phyloP scores from a whole-genome alignment of 2,113 vertebrate species.

The Grammomys surdaster region DNA sequence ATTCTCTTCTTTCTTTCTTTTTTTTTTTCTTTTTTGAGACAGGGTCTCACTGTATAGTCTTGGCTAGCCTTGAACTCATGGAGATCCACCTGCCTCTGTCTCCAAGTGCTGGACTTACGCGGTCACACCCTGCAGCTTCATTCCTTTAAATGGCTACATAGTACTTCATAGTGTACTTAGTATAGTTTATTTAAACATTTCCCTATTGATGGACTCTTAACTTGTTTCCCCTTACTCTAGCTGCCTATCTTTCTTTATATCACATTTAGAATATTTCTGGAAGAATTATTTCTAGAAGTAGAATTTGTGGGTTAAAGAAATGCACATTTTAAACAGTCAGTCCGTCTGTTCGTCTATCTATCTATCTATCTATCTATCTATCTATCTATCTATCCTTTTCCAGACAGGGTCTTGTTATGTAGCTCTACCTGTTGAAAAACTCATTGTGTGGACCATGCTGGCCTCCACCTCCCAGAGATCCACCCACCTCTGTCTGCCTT shows the following conservation, averaged over 20 bases:
- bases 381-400: not conserved
- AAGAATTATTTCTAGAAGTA: not conserved
- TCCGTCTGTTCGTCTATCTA: no score
- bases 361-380: no score
- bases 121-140: not conserved
- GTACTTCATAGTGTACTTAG: not conserved
- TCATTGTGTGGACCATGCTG: not conserved
- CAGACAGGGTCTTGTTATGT: not conserved
- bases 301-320: not conserved
- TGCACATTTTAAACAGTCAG: not conserved
- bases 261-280: not conserved
- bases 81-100: not conserved
- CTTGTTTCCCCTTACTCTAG: not conserved
- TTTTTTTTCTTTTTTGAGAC: not conserved
- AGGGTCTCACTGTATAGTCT: not conserved
- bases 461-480: not conserved
- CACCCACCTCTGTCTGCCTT: not conserved
- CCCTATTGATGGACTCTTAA: not conserved
- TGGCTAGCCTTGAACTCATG: not conserved
- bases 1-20: not conserved
- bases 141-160: not conserved
- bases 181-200: constrained; percentile 9
- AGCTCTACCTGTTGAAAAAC: not conserved
- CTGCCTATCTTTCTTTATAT: not conserved
- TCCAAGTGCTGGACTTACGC: not conserved